These are phyloP conservation scores for Urophycis tenuis DNA, from an alignment of 2,797 vertebrate genomes.

Conservation along the genomic window DNA sequence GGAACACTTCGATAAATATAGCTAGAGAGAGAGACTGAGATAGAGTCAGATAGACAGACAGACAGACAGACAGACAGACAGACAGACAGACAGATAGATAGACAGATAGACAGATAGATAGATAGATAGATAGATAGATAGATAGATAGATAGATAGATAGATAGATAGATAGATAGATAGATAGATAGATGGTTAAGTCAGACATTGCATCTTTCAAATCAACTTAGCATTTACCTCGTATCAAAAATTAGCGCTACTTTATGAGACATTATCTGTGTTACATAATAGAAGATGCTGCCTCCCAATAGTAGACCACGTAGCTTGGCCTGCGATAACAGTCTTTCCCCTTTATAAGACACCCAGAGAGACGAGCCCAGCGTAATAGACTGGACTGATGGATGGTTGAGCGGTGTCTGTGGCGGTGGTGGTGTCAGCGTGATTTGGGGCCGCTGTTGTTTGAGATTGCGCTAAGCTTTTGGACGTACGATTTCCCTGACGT, in stretches of 20 bases:
- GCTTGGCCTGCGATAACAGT: neutral
- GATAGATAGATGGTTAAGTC: neutral
- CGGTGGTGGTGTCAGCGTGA: neutral
- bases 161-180: neutral
- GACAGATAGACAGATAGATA: too few relatives aligned
- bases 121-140: too few relatives aligned
- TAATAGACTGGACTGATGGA: neutral
- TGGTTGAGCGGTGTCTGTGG: neutral
- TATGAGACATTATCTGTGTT: neutral
- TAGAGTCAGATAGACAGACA: too few relatives aligned
- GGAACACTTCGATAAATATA: neutral
- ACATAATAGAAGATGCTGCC: neutral
- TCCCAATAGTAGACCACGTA: neutral
- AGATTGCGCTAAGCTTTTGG: slow-evolving; percentile 54
- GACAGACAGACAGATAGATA: too few relatives aligned
- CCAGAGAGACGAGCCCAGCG: neutral
- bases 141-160: neutral
- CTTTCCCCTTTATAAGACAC: neutral
- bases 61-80: too few relatives aligned
- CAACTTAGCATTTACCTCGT: neutral
- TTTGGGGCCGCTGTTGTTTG: neutral
- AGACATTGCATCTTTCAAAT: neutral
- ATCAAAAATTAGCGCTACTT: neutral
- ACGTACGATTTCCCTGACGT: slow-evolving; percentile 59
- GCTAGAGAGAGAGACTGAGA: too few relatives aligned